Evolutionary conservation across 2,113 vertebrate species (phyloP).

Genomic region (Empidonax traillii): DNA sequence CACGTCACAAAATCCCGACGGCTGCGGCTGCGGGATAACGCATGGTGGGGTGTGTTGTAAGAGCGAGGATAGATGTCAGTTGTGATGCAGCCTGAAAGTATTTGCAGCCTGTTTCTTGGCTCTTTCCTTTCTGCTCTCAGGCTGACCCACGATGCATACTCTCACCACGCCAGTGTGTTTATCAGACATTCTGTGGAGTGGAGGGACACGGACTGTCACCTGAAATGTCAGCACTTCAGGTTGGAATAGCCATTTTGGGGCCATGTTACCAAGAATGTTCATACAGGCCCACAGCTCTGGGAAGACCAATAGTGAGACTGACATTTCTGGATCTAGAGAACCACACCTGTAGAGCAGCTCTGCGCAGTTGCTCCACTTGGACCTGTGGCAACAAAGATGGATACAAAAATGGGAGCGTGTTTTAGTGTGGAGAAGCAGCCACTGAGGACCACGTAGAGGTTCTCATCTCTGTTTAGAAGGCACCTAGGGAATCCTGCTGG

Average conservation of each 20-base stretch:
- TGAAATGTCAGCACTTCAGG: background rate
- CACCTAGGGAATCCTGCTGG: background rate
- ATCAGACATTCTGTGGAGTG: background rate
- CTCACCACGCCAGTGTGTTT: background rate
- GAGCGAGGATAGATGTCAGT: background rate
- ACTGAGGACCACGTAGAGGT: background rate
- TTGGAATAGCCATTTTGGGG: background rate
- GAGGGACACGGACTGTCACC: background rate
- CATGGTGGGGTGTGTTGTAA: background rate
- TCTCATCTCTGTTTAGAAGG: background rate
- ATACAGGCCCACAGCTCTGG: background rate
- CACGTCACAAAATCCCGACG: background rate
- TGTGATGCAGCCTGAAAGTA: background rate
- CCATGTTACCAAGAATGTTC: background rate
- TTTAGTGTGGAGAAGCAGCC: background rate
- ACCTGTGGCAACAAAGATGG: background rate
- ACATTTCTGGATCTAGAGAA: background rate
- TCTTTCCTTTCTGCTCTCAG: background rate
- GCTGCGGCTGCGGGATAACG: fast-evolving
- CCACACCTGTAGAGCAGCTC: background rate
- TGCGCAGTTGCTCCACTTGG: background rate
- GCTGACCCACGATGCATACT: fast-evolving
- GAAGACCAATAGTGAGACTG: background rate
- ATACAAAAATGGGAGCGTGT: background rate
- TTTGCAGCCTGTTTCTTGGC: background rate